Evolutionary conservation across 2,888 invertebrate genomes (phyloP), one percentile per base, ranked within the genome.

Genomic region (Oscheius myriophilus): DNA sequence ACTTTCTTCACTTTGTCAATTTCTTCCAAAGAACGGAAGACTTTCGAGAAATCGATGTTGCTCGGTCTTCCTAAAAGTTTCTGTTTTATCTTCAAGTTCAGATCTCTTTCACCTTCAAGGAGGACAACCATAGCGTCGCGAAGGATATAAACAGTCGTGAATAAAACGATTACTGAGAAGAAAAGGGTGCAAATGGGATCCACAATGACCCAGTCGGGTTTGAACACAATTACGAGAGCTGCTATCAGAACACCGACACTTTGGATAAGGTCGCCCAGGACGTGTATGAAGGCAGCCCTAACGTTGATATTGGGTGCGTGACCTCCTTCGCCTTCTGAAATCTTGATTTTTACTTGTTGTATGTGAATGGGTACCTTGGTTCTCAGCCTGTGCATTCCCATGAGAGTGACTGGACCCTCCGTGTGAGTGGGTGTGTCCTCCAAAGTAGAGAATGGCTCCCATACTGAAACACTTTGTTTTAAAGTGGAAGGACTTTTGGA

Each of bases 151-250:
- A 94, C 91, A 0, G 96, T 97, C 25, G 96, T 97, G 76, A 93
- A 90, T 43, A 97, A 90, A 25, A 97, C 97, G 87, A 97, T 90
- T 23, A 95, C 87, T 0, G 96, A 96, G 83, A 97, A 97, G 65
- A 97, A 86, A 89, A 96, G 95, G 1, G 97, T 97, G 88, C 96
- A 97, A 87, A 97, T 94, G 26, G 96, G 96, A 89, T 97, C 97
- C 61, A 95, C 93, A 66, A 96, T 91, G 75, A 90, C 91, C 92
- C 93, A 96, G 43, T 91, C 91, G 14, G 94, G 94, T 92, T 94
- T 89, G 52, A 90, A 79, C 26, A 59, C 95, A 78, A 96, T 95
- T 62, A 95, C 91, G 64, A 93, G 88, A 46, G 96, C 95, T 0
- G 96, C 96, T 23, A 94, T 88, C 71, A 96, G 91, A 0, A 96